Evolutionary conservation across 2,888 invertebrate species (phyloP).

Genomic region (Cephus nigrinus): DNA sequence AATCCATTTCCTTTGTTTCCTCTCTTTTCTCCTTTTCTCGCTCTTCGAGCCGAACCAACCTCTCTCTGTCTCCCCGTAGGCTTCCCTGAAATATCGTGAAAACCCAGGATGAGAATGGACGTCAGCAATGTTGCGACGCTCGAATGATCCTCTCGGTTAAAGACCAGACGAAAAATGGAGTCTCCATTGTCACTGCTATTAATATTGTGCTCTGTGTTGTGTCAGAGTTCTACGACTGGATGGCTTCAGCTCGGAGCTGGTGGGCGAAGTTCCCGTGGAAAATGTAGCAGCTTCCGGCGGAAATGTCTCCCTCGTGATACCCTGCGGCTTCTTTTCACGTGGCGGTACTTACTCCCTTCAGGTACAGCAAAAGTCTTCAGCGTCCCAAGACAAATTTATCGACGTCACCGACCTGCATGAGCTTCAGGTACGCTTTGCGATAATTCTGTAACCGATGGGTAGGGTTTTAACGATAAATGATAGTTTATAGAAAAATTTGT

Average conservation of each 20-base stretch:
- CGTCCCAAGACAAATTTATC: slow-evolving; percentile 42
- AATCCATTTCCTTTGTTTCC: background rate
- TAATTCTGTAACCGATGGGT: background rate
- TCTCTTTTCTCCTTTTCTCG: background rate
- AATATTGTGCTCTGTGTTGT: slow-evolving; percentile 1
- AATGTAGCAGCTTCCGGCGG: slow-evolving; percentile 41
- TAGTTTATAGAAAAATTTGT: background rate
- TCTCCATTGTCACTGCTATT: background rate
- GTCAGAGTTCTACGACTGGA: slow-evolving; percentile 68
- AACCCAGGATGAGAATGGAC: background rate
- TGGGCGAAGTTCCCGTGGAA: slow-evolving; percentile 57
- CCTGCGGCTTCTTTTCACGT: slow-evolving; percentile 80
- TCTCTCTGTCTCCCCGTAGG: too few relatives aligned
- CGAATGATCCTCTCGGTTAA: background rate
- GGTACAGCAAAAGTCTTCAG: slow-evolving; percentile 57
- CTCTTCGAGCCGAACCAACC: background rate
- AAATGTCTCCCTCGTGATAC: slow-evolving; percentile 67
- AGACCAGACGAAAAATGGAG: background rate
- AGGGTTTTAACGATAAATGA: background rate
- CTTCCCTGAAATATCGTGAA: background rate
- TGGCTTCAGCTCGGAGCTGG: slow-evolving; percentile 60
- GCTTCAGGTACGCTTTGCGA: slow-evolving; percentile 42
- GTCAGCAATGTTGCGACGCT: background rate
- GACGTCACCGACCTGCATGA: slow-evolving; percentile 45
- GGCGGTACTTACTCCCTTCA: slow-evolving; percentile 76